A percentile compares a stretch with the other conserved stretches of the same genome.
Conservation (phyloP, 1,140 invertebrate species). For the Brevipalpus yothersi region DNA sequence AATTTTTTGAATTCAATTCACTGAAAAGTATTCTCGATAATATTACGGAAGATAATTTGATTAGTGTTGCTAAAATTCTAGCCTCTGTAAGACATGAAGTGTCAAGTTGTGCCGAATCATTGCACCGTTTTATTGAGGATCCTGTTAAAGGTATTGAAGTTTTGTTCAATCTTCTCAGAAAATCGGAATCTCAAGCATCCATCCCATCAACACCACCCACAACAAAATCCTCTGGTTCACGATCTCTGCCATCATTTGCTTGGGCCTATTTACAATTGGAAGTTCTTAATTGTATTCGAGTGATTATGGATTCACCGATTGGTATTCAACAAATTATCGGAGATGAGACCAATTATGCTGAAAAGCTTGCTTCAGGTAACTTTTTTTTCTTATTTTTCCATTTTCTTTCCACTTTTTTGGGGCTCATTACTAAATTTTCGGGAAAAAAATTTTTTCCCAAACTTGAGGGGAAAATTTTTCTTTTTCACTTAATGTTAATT, state of each 20-base stretch:
- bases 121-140: background rate
- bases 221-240: background rate
- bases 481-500: too few species aligned
- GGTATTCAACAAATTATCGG: constrained; percentile 24
- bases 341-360: constrained; percentile 19
- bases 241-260: background rate
- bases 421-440: too few species aligned
- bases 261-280: constrained; percentile 19
- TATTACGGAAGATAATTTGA: background rate
- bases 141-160: background rate
- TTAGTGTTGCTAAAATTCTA: background rate
- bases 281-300: constrained; percentile 23
- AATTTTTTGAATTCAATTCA: background rate
- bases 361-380: constrained; percentile 22
- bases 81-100: background rate
- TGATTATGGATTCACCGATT: constrained; percentile 25
- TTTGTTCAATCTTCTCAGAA: background rate
- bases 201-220: background rate
- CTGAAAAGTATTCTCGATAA: background rate
- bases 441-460: too few species aligned
- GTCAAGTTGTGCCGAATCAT: background rate
- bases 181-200: background rate
- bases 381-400: background rate
- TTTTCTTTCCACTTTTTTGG: too few species aligned
- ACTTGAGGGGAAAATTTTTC: too few species aligned